These are phyloP conservation scores for Sparus aurata DNA, from an alignment of 2,797 vertebrate genomes.

Conservation along the genomic window DNA sequence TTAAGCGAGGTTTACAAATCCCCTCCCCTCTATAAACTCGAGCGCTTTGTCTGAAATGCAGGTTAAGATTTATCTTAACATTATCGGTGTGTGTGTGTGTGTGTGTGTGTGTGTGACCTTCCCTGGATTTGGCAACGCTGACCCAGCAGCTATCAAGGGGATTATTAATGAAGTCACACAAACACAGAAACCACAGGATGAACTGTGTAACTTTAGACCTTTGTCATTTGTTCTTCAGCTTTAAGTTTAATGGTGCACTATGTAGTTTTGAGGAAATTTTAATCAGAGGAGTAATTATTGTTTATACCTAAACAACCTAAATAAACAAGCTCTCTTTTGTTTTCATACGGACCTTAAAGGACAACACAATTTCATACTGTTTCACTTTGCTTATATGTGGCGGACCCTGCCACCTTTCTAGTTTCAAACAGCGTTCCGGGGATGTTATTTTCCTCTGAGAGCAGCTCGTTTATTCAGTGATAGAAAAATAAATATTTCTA, in stretches of 20 bases:
- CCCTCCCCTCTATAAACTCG: background rate
- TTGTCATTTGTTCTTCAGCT: conserved; percentile 5
- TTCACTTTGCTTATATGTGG: no score
- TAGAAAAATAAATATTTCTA: no score
- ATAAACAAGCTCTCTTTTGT: no score
- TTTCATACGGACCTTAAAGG: no score
- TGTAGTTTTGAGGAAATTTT: no score
- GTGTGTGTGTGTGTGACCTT: background rate
- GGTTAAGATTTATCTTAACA: conserved; percentile 51
- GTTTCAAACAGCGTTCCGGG: no score
- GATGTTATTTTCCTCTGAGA: no score
- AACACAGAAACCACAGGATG: conserved; percentile 31
- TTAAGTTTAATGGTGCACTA: background rate
- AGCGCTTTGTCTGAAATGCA: conserved; percentile 17
- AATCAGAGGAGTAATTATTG: no score
- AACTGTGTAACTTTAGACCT: conserved; percentile 17
- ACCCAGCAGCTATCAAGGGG: conserved; percentile 41
- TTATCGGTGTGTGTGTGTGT: conserved; percentile 42
- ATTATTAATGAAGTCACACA: conserved; percentile 64
- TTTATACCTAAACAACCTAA: no score
- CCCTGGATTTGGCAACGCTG: conserved; percentile 45
- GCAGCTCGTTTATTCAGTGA: no score
- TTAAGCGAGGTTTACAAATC: conserved; percentile 18
- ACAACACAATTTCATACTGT: no score
- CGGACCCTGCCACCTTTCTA: no score